Evolutionary conservation across 2,797 vertebrate genomes (phyloP).

Genomic region (Podargus strigoides): DNA sequence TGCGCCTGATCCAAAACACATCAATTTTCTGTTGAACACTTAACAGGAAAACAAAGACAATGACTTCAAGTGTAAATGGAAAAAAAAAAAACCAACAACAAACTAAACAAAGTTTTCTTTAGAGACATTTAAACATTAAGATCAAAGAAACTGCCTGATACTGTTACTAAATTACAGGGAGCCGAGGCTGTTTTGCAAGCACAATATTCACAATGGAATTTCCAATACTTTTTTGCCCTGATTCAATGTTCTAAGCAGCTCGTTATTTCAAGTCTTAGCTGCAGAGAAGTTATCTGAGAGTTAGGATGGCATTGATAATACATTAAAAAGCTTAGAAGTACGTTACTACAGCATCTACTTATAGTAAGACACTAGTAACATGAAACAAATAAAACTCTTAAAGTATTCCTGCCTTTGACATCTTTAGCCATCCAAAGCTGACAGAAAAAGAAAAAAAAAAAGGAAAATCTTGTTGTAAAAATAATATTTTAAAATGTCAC

Average conservation of each 20-base stretch:
- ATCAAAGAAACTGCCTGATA: conserved; percentile 53
- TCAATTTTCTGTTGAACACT: conserved; percentile 6
- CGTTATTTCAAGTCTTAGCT: conserved; percentile 36
- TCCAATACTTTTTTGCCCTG: conserved; percentile 15
- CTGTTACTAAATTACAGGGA: conserved; percentile 45
- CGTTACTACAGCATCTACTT: background rate
- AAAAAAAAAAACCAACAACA: background rate
- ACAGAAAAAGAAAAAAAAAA: background rate
- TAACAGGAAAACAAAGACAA: conserved; percentile 30
- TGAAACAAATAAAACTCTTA: conserved; percentile 41
- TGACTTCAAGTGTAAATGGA: conserved; percentile 22
- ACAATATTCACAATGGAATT: conserved; percentile 47
- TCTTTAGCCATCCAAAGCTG: background rate
- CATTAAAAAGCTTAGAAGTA: conserved; percentile 25
- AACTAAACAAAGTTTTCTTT: conserved; percentile 33
- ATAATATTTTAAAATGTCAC: background rate
- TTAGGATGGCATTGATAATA: conserved; percentile 28
- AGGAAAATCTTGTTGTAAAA: background rate
- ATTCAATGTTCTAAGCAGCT: conserved; percentile 25
- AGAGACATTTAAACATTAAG: conserved; percentile 54
- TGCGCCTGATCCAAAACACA: background rate
- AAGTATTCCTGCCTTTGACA: conserved; percentile 7
- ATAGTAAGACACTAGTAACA: conserved; percentile 30
- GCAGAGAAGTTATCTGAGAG: background rate
- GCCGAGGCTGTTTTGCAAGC: conserved; percentile 31